Conservation (phyloP, 2,113 vertebrate species). For the Orycteropus afer region DNA sequence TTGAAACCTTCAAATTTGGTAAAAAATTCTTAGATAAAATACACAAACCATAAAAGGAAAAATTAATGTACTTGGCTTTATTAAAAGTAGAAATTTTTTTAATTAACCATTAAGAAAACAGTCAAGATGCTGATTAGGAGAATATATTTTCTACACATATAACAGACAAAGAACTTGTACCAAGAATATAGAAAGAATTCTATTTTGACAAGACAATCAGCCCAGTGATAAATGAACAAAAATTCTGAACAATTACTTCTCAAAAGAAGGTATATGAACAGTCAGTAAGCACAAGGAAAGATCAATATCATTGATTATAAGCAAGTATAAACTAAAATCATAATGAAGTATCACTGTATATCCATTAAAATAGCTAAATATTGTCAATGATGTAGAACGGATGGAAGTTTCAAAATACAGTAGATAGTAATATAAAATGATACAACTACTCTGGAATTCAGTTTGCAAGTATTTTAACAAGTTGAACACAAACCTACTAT, state of each 20-base stretch:
- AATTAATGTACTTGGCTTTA: not conserved
- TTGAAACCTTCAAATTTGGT: not conserved
- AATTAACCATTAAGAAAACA: not conserved
- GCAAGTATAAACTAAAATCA: not conserved
- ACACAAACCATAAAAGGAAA: not conserved
- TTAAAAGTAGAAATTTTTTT: not conserved
- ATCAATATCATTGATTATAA: not conserved
- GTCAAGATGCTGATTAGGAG: not conserved
- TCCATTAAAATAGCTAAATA: not conserved
- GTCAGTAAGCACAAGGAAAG: not conserved
- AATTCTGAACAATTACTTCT: not conserved
- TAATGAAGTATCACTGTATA: not conserved
- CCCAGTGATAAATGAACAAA: not conserved
- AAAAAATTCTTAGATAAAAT: constrained; percentile 9
- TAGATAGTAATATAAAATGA: not conserved
- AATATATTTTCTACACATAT: not conserved
- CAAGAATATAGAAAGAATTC: not conserved
- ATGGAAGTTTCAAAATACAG: not conserved
- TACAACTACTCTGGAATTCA: not conserved
- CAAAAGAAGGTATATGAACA: not conserved
- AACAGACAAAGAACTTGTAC: not conserved
- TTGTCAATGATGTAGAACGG: not conserved
- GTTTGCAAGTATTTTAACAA: not conserved
- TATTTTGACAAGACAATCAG: not conserved
- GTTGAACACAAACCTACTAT: not conserved